Percentiles rank a stretch among this genome's conserved stretches.
Conservation (phyloP, 1,140 invertebrate genomes). For the Chlorops oryzae region DNA sequence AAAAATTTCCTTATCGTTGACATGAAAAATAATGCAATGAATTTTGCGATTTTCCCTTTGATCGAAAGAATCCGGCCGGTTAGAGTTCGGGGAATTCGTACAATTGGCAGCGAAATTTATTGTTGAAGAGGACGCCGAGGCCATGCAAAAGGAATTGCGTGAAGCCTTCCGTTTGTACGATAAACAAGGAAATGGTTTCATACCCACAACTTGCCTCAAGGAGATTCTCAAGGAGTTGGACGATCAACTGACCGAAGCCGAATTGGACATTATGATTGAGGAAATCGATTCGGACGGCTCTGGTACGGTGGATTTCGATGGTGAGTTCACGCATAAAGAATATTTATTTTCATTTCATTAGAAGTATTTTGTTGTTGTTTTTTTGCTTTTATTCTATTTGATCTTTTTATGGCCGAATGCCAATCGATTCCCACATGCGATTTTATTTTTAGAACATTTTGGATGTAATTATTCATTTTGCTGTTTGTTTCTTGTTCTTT, state of each 20-base stretch:
- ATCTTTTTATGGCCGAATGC: no score
- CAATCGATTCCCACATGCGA: no score
- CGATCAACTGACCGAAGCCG: slow-evolving; percentile 85
- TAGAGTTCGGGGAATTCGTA: slow-evolving; percentile 93
- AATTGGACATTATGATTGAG: slow-evolving; percentile 91
- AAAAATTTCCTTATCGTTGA: no score
- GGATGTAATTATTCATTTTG: no score
- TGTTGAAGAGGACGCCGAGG: slow-evolving; percentile 91
- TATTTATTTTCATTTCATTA: neutral
- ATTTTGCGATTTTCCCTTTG: no score
- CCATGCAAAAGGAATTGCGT: slow-evolving; percentile 83
- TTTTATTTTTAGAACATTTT: no score
- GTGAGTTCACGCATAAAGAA: slow-evolving; percentile 48
- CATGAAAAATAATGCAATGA: no score
- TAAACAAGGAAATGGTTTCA: slow-evolving; percentile 90
- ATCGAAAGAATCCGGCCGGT: slow-evolving; percentile 90
- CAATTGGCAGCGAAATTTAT: slow-evolving; percentile 90
- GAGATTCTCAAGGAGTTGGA: slow-evolving; percentile 90
- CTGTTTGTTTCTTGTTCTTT: slow-evolving; percentile 19
- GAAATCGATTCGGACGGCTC: slow-evolving; percentile 95
- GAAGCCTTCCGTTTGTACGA: slow-evolving; percentile 89
- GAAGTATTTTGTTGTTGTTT: no score
- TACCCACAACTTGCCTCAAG: slow-evolving; percentile 84
- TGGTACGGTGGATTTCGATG: slow-evolving; percentile 61
- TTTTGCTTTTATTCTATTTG: no score